These are phyloP conservation scores for Pseudococcus longispinus DNA, from an alignment of 2,888 invertebrate species.

Conservation along the genomic window DNA sequence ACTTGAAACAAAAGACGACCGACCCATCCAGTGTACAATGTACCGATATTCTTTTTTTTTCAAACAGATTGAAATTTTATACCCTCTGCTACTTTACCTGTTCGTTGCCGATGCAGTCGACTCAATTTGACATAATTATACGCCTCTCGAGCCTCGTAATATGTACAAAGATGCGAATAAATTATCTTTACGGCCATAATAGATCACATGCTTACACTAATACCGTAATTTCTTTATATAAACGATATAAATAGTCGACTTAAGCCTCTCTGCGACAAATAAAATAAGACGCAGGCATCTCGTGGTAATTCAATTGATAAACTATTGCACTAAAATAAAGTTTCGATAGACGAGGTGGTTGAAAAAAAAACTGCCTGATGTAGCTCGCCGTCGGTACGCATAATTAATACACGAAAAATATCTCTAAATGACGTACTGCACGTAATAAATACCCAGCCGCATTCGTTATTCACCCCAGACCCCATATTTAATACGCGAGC, in stretches of 20 bases:
- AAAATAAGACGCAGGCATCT: neutral
- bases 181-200: constrained; percentile 27
- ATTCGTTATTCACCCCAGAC: neutral
- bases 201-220: neutral
- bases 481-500: neutral
- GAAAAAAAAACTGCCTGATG: neutral
- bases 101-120: neutral
- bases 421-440: neutral
- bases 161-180: constrained; percentile 4
- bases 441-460: neutral
- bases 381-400: neutral
- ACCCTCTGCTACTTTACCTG: neutral
- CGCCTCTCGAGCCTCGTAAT: constrained; percentile 29
- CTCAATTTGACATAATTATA: constrained; percentile 10
- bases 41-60: neutral
- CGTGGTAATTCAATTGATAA: constrained; percentile 13
- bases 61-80: neutral
- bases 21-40: neutral
- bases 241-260: neutral
- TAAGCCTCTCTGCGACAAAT: neutral
- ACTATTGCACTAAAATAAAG: constrained; percentile 2
- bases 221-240: neutral
- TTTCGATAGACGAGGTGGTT: neutral
- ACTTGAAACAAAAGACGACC: neutral
- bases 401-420: neutral